Evolutionary conservation across 1,140 invertebrate species (phyloP).

Genomic region (Mycetomoellerius zeteki): DNA sequence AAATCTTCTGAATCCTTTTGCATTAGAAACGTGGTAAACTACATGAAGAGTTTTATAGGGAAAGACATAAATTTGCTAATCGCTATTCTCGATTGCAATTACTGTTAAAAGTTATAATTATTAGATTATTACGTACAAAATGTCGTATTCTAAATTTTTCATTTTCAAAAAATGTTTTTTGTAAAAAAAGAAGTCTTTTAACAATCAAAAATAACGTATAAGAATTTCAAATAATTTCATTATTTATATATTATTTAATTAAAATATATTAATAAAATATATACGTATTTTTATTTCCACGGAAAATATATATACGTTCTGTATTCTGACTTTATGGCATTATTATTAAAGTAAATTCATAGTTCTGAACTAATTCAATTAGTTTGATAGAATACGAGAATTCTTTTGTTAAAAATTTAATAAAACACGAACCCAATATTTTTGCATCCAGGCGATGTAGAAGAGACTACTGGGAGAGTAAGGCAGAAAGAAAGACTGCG

Average conservation of each 20-base stretch:
- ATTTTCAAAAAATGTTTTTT: not conserved
- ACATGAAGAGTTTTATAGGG: not conserved
- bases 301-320: not conserved
- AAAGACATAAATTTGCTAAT: not conserved
- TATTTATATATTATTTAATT: not conserved
- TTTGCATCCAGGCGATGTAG: not conserved
- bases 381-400: not conserved
- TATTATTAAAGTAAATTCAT: not conserved
- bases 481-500: not conserved
- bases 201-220: not conserved
- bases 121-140: not conserved
- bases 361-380: not conserved
- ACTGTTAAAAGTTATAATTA: not conserved
- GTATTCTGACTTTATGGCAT: not conserved
- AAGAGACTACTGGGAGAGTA: not conserved
- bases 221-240: too few species aligned
- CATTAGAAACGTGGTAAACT: not conserved
- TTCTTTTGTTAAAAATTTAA: not conserved
- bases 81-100: not conserved
- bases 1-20: conserved; percentile 10
- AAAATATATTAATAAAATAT: too few species aligned
- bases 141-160: not conserved
- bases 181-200: not conserved
- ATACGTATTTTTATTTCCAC: not conserved
- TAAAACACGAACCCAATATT: conserved; percentile 3